Evolutionary conservation across 2,113 vertebrate species (phyloP).

Genomic region (Ailuropoda melanoleuca): DNA sequence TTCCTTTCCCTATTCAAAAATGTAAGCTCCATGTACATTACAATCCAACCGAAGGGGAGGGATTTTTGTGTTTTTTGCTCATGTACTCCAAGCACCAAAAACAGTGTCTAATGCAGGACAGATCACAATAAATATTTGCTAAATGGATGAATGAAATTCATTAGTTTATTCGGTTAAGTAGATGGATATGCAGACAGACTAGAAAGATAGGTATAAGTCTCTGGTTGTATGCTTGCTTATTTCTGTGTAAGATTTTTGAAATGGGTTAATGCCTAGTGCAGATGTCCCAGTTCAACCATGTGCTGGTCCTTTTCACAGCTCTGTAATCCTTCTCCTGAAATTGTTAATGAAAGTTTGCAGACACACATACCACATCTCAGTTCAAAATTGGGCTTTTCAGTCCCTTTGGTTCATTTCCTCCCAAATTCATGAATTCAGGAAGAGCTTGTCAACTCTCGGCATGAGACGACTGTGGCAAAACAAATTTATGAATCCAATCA

Average conservation of each 20-base stretch:
- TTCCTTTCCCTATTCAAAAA: background rate
- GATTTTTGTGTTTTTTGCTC: background rate
- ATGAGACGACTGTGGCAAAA: constrained; percentile 64
- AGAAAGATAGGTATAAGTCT: background rate
- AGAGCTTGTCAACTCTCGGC: constrained; percentile 68
- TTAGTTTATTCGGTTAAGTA: background rate
- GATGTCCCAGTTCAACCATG: constrained; percentile 32
- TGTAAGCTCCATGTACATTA: background rate
- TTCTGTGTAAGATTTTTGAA: constrained; percentile 49
- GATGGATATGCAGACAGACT: background rate
- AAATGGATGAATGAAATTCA: background rate
- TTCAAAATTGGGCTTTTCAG: constrained; percentile 62
- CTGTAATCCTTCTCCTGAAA: constrained; percentile 61
- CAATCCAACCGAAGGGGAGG: background rate
- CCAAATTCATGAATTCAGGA: constrained; percentile 76
- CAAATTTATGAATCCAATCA: constrained; percentile 79
- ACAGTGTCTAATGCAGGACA: background rate
- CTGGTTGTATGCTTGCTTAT: background rate
- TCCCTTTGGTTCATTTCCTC: constrained; percentile 76
- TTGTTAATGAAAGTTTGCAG: constrained; percentile 60
- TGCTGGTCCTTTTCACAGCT: constrained; percentile 45
- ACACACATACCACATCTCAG: constrained; percentile 53
- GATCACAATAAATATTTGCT: constrained; percentile 20
- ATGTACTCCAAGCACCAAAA: background rate
- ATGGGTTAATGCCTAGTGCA: constrained; percentile 39